Conservation (phyloP, 2,888 invertebrate species). For the Pelosia muscerda region DNA sequence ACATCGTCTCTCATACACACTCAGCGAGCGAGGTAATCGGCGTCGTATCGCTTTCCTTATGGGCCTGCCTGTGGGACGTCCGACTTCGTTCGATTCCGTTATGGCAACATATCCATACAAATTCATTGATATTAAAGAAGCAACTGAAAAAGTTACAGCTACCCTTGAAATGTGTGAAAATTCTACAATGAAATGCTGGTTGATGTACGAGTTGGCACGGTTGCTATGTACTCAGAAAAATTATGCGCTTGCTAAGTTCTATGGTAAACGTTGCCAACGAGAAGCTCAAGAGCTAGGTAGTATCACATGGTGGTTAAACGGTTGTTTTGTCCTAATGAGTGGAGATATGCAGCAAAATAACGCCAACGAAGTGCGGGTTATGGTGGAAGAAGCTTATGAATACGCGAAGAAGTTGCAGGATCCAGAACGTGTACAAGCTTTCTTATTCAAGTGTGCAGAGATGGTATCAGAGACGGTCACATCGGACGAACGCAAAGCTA, state of each 20-base stretch:
- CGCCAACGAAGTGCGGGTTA: conserved; percentile 77
- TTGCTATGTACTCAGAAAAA: conserved; percentile 77
- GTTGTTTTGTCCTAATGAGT: conserved; percentile 78
- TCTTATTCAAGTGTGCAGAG: conserved; percentile 74
- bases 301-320: conserved; percentile 80
- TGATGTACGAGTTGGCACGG: conserved; percentile 79
- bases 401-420: conserved; percentile 76
- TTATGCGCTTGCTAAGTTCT: conserved; percentile 79
- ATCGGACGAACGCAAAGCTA: conserved; percentile 77
- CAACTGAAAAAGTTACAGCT: conserved; percentile 68
- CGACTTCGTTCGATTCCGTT: conserved; percentile 81
- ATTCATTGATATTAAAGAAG: conserved; percentile 75
- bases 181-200: conserved; percentile 80
- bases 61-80: conserved; percentile 77
- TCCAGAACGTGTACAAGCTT: conserved; percentile 76
- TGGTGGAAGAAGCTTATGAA: conserved; percentile 79
- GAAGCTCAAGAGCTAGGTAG: conserved; percentile 75
- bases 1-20: conserved; percentile 77
- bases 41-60: conserved; percentile 81
- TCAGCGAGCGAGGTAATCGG: conserved; percentile 79
- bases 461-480: conserved; percentile 70
- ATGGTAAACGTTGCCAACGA: conserved; percentile 78
- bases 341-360: conserved; percentile 84
- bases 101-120: conserved; percentile 81
- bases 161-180: conserved; percentile 82